phyloP scores from a whole-genome alignment of 2,888 invertebrate species.

The Drosophila kokeensis region DNA sequence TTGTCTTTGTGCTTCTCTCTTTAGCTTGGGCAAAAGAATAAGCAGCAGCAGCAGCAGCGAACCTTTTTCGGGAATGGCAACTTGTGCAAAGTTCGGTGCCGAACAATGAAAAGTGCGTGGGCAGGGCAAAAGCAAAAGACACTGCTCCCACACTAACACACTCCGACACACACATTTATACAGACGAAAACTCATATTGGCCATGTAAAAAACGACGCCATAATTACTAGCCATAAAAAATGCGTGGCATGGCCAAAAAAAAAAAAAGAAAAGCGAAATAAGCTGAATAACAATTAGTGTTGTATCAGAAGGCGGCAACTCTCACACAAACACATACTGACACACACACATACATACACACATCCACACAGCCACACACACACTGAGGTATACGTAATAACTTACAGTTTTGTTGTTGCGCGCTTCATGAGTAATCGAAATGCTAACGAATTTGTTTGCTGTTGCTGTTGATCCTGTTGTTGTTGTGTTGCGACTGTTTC shows the following conservation, averaged over 20 bases:
- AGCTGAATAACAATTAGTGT: constrained; percentile 64
- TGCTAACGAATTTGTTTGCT: constrained; percentile 33
- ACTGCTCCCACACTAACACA: constrained; percentile 26
- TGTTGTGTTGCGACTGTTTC: constrained; percentile 35
- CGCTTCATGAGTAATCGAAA: constrained; percentile 44
- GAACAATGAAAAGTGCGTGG: constrained; percentile 66
- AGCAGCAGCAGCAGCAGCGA: constrained; percentile 21
- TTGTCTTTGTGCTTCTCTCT: constrained; percentile 31
- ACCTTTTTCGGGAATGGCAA: constrained; percentile 56
- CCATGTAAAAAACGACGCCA: constrained; percentile 61
- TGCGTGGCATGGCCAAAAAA: constrained; percentile 53
- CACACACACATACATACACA: constrained; percentile 4
- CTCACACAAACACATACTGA: constrained; percentile 8
- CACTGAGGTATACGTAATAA: constrained; percentile 66
- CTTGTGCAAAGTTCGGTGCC: constrained; percentile 50
- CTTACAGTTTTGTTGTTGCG: constrained; percentile 63
- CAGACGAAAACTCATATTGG: constrained; percentile 38
- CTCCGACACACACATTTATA: background rate
- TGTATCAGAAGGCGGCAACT: constrained; percentile 53
- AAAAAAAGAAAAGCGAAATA: background rate
- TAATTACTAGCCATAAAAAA: constrained; percentile 62
- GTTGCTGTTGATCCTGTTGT: constrained; percentile 42
- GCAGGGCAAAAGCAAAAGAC: constrained; percentile 41
- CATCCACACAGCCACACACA: constrained; percentile 5
- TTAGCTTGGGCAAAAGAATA: constrained; percentile 21